Base-by-base conservation (phyloP, 2,888 invertebrate species). In the Keiferia lycopersicella region DNA sequence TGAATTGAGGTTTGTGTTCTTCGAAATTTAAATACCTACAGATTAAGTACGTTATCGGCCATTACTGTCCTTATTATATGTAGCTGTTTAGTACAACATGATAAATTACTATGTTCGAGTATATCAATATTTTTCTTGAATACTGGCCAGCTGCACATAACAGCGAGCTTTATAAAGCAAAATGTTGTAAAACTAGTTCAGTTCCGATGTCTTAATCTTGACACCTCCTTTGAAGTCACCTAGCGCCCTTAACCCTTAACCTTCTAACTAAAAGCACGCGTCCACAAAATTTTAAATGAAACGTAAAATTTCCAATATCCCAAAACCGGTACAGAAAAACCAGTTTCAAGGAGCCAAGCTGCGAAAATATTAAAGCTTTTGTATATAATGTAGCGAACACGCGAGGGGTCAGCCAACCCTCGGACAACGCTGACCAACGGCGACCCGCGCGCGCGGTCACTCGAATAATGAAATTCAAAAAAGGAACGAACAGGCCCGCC, bases 251-350 rank as follows among this genome's bases (percentile, higher is more conserved):
- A 85, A 86, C 87, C 81, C 73, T 78, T 86, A 82, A 90, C 85
- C 87, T 84, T 84, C 81, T 74, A 80, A 84, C 78, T 81, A 78
- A 81, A 82, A 77, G 80, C 89, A 81, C 87, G 88, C 81, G 77
- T 75, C 75, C 69, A 79, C 76, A 75, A 82, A 86, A 84, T 88
- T 79, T 83, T 84, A 90, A 91, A 91, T 91, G 87, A 88, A 83
- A 83, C 88, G 90, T 88, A 85, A 91, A 91, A 89, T 88, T 88
- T 86, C 78, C 84, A 82, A 88, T 87, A 84, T 82, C 68, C 69
- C 62, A 64, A 69, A 77, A 78, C 83, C 83, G 64, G 66, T 61
- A 39, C 26, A 38, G 14, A 50, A 66, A n/a, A 84, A 89, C 91
- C 86, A 84, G 91, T 88, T 69, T 74, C 10, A 14, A 64, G 65